phyloP scores from a whole-genome alignment of 2,888 invertebrate species.

The Drosophila multiciliata region DNA sequence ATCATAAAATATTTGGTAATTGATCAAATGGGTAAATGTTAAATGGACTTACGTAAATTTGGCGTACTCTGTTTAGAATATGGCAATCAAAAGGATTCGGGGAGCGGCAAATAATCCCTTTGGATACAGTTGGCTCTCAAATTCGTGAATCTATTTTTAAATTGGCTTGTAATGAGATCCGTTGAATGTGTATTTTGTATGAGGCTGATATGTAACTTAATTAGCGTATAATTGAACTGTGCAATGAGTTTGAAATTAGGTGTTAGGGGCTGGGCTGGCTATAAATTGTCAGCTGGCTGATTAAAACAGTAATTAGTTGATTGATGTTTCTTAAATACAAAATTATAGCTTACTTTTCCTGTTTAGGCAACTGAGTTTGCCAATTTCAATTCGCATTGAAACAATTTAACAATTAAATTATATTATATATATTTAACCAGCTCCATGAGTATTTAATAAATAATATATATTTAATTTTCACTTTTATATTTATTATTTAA shows the following conservation, averaged over 20 bases:
- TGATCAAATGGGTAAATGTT: slow-evolving; percentile 48
- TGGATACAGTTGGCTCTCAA: background rate
- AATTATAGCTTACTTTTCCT: background rate
- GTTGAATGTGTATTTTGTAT: background rate
- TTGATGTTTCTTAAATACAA: background rate
- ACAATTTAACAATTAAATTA: background rate
- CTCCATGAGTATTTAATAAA: background rate
- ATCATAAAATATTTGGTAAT: slow-evolving; percentile 70
- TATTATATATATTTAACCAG: background rate
- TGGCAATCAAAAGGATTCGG: background rate
- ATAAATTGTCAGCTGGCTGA: background rate
- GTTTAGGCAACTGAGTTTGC: background rate
- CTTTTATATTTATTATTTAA: background rate
- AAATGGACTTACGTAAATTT: slow-evolving; percentile 59
- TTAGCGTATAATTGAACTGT: background rate
- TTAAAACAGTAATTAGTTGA: background rate
- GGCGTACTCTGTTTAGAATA: slow-evolving; percentile 41
- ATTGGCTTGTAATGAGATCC: slow-evolving; percentile 8
- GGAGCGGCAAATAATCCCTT: background rate
- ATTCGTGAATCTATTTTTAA: slow-evolving; percentile 21
- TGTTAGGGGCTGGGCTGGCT: background rate
- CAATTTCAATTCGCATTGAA: background rate
- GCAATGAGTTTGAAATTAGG: background rate
- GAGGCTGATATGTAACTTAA: slow-evolving; percentile 8
- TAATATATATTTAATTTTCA: background rate